Percentiles rank a stretch among this genome's conserved stretches.
phyloP scores from a whole-genome alignment of 2,113 vertebrate genomes.

The Sterrhoptilus dennistouni region DNA sequence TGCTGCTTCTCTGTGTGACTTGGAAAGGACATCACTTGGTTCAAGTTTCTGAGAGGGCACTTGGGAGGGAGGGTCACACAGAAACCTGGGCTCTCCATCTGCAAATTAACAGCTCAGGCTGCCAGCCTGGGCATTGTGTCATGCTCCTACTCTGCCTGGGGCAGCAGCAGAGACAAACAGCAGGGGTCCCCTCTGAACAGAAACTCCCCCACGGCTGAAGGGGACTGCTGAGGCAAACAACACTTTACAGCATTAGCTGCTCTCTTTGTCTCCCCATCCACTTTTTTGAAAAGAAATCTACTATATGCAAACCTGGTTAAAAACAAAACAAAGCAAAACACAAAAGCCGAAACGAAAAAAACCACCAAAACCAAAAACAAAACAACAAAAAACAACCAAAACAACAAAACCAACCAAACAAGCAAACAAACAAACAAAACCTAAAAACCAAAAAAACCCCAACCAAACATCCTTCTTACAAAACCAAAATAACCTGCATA shows the following conservation, averaged over 20 bases:
- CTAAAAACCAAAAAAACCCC: not conserved
- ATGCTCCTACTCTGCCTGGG: not conserved
- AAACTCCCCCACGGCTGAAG: rapidly evolving
- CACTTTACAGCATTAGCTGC: not conserved
- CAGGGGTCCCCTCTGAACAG: not conserved
- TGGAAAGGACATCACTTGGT: not conserved
- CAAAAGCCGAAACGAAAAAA: too few species aligned
- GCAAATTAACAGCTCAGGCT: not conserved
- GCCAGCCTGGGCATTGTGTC: not conserved
- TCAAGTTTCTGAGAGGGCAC: not conserved
- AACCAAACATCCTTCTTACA: not conserved
- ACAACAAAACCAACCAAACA: too few species aligned
- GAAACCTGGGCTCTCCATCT: not conserved
- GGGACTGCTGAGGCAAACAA: not conserved
- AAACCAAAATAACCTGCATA: not conserved
- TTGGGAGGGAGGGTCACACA: not conserved
- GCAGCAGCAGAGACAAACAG: not conserved
- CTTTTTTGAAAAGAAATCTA: not conserved
- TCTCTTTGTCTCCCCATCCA: not conserved
- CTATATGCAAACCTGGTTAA: not conserved
- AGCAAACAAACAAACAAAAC: too few species aligned
- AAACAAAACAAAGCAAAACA: not conserved
- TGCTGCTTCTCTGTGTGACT: not conserved
- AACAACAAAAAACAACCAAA: not conserved
- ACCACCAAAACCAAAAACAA: too few species aligned